Conservation (phyloP, 2,888 invertebrate genomes). For the Smittia sp. region DNA sequence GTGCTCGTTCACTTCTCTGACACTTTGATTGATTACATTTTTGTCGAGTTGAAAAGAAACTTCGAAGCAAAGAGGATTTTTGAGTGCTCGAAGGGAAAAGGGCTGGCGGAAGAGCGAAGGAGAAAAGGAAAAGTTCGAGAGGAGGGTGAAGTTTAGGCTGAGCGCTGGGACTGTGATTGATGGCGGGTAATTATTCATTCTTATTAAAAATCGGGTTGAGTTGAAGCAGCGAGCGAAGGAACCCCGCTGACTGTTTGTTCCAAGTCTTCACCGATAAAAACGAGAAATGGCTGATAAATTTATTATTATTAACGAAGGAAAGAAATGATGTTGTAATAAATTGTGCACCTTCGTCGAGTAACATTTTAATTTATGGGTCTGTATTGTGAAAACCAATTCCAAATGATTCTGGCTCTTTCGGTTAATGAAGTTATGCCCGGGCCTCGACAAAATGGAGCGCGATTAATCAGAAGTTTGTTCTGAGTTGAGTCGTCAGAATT, state of each 20-base stretch:
- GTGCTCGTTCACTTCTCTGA: constrained; percentile 13
- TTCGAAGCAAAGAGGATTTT: not conserved
- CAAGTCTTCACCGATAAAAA: constrained; percentile 6
- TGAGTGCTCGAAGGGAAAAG: not conserved
- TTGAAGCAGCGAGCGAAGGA: not conserved
- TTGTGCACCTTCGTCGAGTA: constrained; percentile 34
- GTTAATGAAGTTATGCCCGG: not conserved
- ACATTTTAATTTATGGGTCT: constrained; percentile 29
- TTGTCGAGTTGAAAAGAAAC: constrained; percentile 8
- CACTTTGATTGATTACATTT: constrained; percentile 30
- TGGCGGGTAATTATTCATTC: constrained; percentile 34
- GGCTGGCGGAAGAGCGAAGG: constrained; percentile 1
- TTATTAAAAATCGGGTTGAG: constrained; percentile 12
- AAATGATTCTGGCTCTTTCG: not conserved
- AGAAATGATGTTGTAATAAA: constrained; percentile 36
- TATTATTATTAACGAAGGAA: not conserved
- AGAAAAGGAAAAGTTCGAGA: not conserved
- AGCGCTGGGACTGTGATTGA: constrained; percentile 27
- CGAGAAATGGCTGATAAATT: constrained; percentile 4
- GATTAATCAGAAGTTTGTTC: constrained; percentile 2
- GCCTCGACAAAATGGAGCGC: not conserved
- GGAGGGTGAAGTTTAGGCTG: constrained; percentile 4
- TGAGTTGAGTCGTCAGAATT: not conserved
- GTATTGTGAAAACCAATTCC: constrained; percentile 7
- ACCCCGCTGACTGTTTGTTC: constrained; percentile 24